These are phyloP conservation scores for Drosophila lacteicornis DNA, from an alignment of 1,140 invertebrate species.

Conservation along the genomic window DNA sequence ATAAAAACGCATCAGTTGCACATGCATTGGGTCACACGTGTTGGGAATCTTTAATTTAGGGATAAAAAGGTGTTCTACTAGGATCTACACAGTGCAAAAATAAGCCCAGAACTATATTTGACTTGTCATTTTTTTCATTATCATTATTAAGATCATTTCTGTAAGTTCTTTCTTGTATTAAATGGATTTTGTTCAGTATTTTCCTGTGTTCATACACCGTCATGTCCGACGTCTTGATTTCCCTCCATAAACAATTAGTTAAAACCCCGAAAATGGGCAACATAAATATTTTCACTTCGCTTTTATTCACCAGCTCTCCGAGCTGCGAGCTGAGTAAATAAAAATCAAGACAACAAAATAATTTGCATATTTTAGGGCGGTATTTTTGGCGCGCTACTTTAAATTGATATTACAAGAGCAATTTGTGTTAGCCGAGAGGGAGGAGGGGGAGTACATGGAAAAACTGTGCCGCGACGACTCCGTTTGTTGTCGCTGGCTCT, in stretches of 20 bases:
- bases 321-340: constrained; percentile 23
- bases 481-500: constrained; percentile 27
- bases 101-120: not conserved
- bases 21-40: constrained; percentile 13
- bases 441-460: constrained; percentile 48
- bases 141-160: no score
- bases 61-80: not conserved
- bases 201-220: not conserved
- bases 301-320: constrained; percentile 8
- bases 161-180: not conserved
- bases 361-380: constrained; percentile 73
- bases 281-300: constrained; percentile 16
- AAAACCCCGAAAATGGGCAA: constrained; percentile 2
- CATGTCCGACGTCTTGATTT: constrained; percentile 2
- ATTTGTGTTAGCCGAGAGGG: constrained; percentile 54
- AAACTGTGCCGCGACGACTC: constrained; percentile 69
- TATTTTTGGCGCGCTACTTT: constrained; percentile 66
- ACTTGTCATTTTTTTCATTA: no score
- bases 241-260: constrained; percentile 19
- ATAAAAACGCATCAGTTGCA: constrained; percentile 30
- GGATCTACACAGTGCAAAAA: not conserved
- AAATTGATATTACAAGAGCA: constrained; percentile 76
- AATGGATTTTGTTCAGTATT: not conserved
- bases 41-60: not conserved
- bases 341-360: constrained; percentile 47